Percentiles rank a stretch among this genome's conserved stretches.
Evolutionary conservation across 53 echinoderm and acorn worm species (phyloP).

Genomic region (Crossaster papposus): DNA sequence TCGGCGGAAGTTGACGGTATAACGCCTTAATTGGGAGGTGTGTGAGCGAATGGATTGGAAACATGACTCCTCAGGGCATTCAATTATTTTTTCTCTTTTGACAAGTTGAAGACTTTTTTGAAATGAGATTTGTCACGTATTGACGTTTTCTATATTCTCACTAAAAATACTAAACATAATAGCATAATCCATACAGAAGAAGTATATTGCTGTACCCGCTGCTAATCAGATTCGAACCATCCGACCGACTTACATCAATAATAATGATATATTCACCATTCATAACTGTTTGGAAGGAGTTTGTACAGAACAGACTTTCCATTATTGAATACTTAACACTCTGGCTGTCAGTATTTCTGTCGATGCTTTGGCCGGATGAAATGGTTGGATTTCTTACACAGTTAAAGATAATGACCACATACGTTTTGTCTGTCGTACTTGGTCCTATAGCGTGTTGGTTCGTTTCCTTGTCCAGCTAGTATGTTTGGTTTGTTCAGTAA

Average conservation of each 20-base stretch:
- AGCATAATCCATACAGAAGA: too few relatives aligned
- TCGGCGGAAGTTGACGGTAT: constrained; percentile 3
- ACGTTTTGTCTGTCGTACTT: too few relatives aligned
- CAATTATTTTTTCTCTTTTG: constrained; percentile 13
- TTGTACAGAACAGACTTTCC: background rate
- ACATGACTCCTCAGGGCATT: background rate
- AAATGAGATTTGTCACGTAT: too few relatives aligned
- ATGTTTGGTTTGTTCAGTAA: background rate
- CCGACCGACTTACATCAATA: background rate
- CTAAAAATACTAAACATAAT: too few relatives aligned
- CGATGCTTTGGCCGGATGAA: too few relatives aligned
- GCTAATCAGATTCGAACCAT: too few relatives aligned
- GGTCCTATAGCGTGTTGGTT: too few relatives aligned
- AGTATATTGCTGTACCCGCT: too few relatives aligned
- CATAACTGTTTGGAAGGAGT: background rate
- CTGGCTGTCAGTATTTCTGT: background rate
- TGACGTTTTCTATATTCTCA: too few relatives aligned
- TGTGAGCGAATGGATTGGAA: background rate
- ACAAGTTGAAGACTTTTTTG: background rate
- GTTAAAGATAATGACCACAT: too few relatives aligned
- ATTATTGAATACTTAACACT: background rate
- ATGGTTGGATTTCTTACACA: too few relatives aligned
- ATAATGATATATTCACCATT: background rate
- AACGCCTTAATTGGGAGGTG: constrained; percentile 29
- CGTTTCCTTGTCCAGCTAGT: too few relatives aligned